A percentile compares a stretch with the other conserved stretches of the same genome.
These are phyloP conservation scores for Odontesthes bonariensis DNA, from an alignment of 2,113 vertebrate genomes.

Conservation along the genomic window DNA sequence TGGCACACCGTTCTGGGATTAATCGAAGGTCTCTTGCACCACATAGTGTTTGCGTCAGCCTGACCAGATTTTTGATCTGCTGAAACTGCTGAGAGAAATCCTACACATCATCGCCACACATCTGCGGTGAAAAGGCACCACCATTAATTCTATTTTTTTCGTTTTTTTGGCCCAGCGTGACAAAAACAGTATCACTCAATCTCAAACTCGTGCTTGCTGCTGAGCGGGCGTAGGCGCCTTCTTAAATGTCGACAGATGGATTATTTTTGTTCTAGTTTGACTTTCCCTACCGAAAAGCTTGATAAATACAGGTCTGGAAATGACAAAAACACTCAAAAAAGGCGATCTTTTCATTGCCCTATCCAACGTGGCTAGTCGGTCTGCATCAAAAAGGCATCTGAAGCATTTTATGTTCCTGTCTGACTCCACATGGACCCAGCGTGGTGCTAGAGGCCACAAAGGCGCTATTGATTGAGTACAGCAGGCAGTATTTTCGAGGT, in stretches of 20 bases:
- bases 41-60: conserved; percentile 13
- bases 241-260: conserved; percentile 18
- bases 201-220: conserved; percentile 20
- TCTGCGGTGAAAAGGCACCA: conserved; percentile 19
- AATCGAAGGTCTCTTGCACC: conserved; percentile 24
- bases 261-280: conserved; percentile 23
- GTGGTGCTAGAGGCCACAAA: conserved; percentile 64
- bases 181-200: not conserved
- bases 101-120: conserved; percentile 21
- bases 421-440: conserved; percentile 59
- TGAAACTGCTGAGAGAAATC: conserved; percentile 22
- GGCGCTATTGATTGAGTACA: conserved; percentile 67
- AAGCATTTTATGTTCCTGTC: conserved; percentile 57
- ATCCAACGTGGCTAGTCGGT: conserved; percentile 24
- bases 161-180: conserved; percentile 4
- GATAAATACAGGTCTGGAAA: conserved; percentile 25
- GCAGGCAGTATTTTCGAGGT: conserved; percentile 51
- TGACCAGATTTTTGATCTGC: not conserved
- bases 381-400: conserved; percentile 53
- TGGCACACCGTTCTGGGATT: conserved; percentile 25
- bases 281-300: conserved; percentile 27
- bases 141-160: conserved; percentile 32
- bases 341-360: conserved; percentile 30
- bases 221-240: conserved; percentile 4
- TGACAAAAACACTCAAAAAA: conserved; percentile 18